phyloP scores from a whole-genome alignment of 2,888 invertebrate species.

The Galerucella pusilla region DNA sequence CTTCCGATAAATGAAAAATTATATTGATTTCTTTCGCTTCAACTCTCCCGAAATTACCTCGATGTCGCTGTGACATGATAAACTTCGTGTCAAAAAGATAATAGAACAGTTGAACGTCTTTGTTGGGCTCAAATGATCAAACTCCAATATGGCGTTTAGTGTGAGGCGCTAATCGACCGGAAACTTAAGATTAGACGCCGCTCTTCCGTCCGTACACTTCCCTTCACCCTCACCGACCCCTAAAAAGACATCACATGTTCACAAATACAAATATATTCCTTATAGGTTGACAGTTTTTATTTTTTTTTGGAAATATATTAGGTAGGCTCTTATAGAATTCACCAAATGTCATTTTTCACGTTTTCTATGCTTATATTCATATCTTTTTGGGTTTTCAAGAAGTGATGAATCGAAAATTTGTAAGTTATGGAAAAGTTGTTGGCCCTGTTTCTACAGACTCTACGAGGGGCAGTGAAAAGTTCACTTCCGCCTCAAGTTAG shows the following conservation, averaged over 20 bases:
- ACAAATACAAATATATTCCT: constrained; percentile 39
- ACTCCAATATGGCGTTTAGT: constrained; percentile 66
- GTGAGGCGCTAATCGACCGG: constrained; percentile 65
- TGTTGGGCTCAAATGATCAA: constrained; percentile 66
- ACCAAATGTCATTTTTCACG: constrained; percentile 40
- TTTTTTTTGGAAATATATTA: constrained; percentile 36
- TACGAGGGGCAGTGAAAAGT: not conserved
- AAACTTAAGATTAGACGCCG: constrained; percentile 64
- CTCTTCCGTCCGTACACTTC: constrained; percentile 47
- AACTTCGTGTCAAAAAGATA: constrained; percentile 63
- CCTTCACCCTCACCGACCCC: constrained; percentile 22
- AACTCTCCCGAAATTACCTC: constrained; percentile 57
- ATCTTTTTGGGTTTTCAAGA: constrained; percentile 26
- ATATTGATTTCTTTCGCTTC: constrained; percentile 53
- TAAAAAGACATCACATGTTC: constrained; percentile 40
- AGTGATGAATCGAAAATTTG: constrained; percentile 32
- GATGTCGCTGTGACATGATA: constrained; percentile 56
- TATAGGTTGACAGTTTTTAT: constrained; percentile 25
- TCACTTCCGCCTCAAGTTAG: no score
- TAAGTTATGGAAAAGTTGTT: constrained; percentile 15
- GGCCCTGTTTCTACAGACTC: not conserved
- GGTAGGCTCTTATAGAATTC: constrained; percentile 38
- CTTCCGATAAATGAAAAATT: constrained; percentile 52
- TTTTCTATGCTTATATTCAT: constrained; percentile 23
- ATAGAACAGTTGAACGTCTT: constrained; percentile 65